Evolutionary conservation across 1,140 invertebrate genomes (phyloP), one percentile per base, ranked within the genome.

Genomic region (Chironomus striatipennis): DNA sequence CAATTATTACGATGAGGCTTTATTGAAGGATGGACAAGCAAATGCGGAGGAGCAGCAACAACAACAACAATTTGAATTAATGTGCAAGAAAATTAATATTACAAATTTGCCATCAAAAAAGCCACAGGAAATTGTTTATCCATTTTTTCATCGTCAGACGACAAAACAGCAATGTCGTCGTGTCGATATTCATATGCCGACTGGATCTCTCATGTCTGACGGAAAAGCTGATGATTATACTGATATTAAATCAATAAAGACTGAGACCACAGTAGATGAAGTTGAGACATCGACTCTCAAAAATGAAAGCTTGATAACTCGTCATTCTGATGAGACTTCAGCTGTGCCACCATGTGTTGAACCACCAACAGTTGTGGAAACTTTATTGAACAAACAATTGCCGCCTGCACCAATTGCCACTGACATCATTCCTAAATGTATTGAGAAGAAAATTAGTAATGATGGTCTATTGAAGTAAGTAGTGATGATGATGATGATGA

Each of bases 111-210:
- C 65, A 17, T 9, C 18, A 70, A 70, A 70, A 17, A 70, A 70
- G 18, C 17, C 65, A 70, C 65, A 70, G 65, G 65, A 70, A 70
- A 70, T 70, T 70, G 20, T 70, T 70, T 70, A 70, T 21, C 65
- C 65, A 21, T 17, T 70, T 9, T 70, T 70, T 20, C n/a, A 70
- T 70, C 65, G 65, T 18, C 65, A 70, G 5, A 7, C 65, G 18
- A 9, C 7, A 17, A 70, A 70, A 20, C 47, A 57, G 15, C 47
- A 70, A 70, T 70, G 15, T 5, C 17, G 20, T 20, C 65, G 65
- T 18, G 17, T 70, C 17, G 20, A 70, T 10, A 70, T 70, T 70
- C 65, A 70, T 20, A 20, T 70, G 20, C 65, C 65, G 20, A 21
- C 7, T 70, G 17, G 15, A 21, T 70, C 65, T 7, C 7, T 21